Evolutionary conservation across 2,113 vertebrate genomes (phyloP), one percentile per base, ranked within the genome.

Genomic region (Microtus oregoni): DNA sequence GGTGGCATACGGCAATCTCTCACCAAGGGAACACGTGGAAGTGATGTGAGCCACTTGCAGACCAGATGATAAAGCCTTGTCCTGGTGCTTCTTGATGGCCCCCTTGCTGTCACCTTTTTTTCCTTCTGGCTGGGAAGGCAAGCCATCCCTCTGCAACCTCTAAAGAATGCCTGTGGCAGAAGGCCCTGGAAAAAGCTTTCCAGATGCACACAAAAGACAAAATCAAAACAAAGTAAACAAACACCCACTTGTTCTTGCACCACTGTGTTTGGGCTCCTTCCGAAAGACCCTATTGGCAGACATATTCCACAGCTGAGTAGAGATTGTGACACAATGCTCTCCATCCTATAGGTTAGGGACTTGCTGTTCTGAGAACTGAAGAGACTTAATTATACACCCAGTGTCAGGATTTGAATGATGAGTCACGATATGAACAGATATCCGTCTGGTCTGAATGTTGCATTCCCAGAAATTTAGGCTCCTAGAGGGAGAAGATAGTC

Each of bases 101-200:
- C 2, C n/a, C 1, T 10, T 35, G 6, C 0, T 0, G 5, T 12
- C 20, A 52, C 1, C 1, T 9, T 2, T 17, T 11, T 50, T 17
- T 22, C 26, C 28, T 50, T 19, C 22, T 0, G 8, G 15, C 41
- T 76, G 24, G 41, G 47, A n/a, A 63, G 68, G 7, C 26, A 24
- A 50, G 28, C 22, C 28, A 52, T 61, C 58, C 81, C 35, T 26
- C 47, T 67, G 44, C 14, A 61, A 47, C 11, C 24, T 75, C 26
- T 1, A 83, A 89, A 73, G 47, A 92, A 83, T 63, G 3, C n/a
- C 61, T 89, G 38, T 73, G 75, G 50, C 24, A 91, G 91, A 88
- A 70, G 30, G n/a, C 2, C 20, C 41, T 35, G 20, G 3, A 8
- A 24, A n/a, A 61, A 78, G 52, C 15, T 28, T 55, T 73, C 19